Evolutionary conservation across 2,888 invertebrate species (phyloP).

Genomic region (Mimumesa dahlbomi): DNA sequence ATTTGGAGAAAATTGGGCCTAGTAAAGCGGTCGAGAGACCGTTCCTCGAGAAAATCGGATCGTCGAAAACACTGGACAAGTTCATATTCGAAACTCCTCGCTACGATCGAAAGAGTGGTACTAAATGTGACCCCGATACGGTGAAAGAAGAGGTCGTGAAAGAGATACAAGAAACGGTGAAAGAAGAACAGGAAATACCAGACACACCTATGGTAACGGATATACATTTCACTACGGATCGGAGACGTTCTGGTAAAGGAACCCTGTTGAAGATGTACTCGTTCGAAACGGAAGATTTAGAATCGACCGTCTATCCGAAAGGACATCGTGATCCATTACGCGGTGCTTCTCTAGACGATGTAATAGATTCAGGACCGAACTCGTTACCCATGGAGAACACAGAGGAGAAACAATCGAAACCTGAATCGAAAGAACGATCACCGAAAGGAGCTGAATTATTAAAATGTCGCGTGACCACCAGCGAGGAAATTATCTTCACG

Average conservation of each 20-base stretch:
- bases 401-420: conserved; percentile 29
- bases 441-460: conserved; percentile 69
- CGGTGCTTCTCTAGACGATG: conserved; percentile 72
- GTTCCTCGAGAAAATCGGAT: conserved; percentile 75
- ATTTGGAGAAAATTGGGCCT: conserved; percentile 77
- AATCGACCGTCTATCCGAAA: conserved; percentile 54
- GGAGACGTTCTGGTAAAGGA: conserved; percentile 73
- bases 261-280: conserved; percentile 77
- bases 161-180: conserved; percentile 12
- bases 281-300: conserved; percentile 77
- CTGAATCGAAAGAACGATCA: conserved; percentile 54
- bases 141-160: conserved; percentile 8
- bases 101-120: conserved; percentile 16
- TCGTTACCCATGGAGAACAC: conserved; percentile 67
- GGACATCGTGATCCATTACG: conserved; percentile 68
- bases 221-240: conserved; percentile 35
- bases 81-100: conserved; percentile 72
- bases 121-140: too few relatives aligned
- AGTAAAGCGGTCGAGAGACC: conserved; percentile 76
- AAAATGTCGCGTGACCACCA: conserved; percentile 76
- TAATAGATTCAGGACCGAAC: conserved; percentile 71
- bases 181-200: neutral
- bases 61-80: conserved; percentile 76
- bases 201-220: neutral
- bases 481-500: conserved; percentile 72